These are phyloP conservation scores for Hydractinia symbiolongicarpus DNA, from an alignment of 30 jellyfish, hydroid and myxozoan species.

Conservation along the genomic window DNA sequence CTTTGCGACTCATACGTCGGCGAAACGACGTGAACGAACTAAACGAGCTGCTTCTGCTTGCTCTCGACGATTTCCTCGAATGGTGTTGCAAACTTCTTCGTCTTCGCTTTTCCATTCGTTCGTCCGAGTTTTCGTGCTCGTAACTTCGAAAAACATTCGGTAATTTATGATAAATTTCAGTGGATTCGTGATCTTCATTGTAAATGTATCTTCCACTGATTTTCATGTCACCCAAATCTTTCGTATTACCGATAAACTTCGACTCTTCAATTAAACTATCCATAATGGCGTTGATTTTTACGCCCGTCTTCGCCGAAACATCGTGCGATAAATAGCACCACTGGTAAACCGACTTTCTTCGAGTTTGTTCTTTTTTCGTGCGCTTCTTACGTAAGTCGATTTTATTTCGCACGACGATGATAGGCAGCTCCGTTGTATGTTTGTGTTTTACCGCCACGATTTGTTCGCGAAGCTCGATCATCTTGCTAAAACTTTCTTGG, in stretches of 20 bases:
- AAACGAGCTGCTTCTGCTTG: not conserved
- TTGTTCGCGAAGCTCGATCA: conserved; percentile 19
- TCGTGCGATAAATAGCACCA: conserved; percentile 34
- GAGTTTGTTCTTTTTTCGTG: conserved; percentile 27
- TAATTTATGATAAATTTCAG: conserved; percentile 23
- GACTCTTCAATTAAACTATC: conserved; percentile 45
- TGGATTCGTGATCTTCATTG: conserved; percentile 12
- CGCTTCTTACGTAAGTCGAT: conserved; percentile 18
- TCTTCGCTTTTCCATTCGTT: conserved; percentile 38
- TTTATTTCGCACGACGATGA: conserved; percentile 39
- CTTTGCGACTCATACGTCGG: conserved; percentile 3
- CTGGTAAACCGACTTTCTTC: conserved; percentile 29
- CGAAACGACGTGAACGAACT: conserved; percentile 11
- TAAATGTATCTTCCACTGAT: conserved; percentile 34
- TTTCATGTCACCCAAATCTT: conserved; percentile 25
- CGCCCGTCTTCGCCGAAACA: conserved; percentile 42
- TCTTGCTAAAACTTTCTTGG: conserved; percentile 29
- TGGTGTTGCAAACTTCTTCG: conserved; percentile 20
- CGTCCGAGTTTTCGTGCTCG: conserved; percentile 38
- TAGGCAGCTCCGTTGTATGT: conserved; percentile 42
- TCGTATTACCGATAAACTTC: conserved; percentile 28
- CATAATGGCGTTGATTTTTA: conserved; percentile 39
- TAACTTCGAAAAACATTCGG: conserved; percentile 26
- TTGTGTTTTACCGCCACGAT: conserved; percentile 18
- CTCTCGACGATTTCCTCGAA: not conserved